Evolutionary conservation across 2,888 invertebrate species (phyloP).

Genomic region (Machimus atricapillus): DNA sequence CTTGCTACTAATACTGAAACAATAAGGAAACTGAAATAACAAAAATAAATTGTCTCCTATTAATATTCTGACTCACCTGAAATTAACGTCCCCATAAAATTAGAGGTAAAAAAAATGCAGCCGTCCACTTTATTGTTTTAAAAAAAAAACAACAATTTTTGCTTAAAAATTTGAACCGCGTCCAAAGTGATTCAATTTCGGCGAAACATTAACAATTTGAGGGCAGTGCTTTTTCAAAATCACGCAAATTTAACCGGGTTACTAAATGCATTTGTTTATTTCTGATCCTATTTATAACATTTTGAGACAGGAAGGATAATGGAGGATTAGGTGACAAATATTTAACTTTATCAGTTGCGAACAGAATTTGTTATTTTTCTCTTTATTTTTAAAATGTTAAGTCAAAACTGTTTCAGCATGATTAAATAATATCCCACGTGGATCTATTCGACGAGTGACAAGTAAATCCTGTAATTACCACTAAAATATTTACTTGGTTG

Average conservation of each 20-base stretch:
- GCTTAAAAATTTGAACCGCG: not conserved
- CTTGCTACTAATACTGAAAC: not conserved
- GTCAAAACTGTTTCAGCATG: not conserved
- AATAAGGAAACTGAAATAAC: not conserved
- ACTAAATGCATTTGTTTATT: not conserved
- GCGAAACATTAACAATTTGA: not conserved
- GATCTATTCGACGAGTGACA: not conserved
- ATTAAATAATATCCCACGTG: not conserved
- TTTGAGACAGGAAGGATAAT: not conserved
- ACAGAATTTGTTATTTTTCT: not conserved
- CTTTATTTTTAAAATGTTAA: not conserved
- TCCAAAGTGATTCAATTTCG: conserved; percentile 4
- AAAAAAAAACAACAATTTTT: not conserved
- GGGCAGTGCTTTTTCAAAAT: not conserved
- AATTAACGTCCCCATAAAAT: not conserved
- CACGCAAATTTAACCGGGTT: not conserved
- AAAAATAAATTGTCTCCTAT: not conserved
- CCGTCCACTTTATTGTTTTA: not conserved
- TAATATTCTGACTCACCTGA: conserved; percentile 27
- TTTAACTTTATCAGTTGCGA: not conserved
- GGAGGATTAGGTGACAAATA: not conserved
- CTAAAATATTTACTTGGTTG: not conserved
- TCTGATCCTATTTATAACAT: not conserved
- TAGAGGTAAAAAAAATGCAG: not conserved
- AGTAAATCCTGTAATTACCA: not conserved